Base-by-base conservation (phyloP, 2,113 vertebrate species). In the Crotalus tigris region DNA sequence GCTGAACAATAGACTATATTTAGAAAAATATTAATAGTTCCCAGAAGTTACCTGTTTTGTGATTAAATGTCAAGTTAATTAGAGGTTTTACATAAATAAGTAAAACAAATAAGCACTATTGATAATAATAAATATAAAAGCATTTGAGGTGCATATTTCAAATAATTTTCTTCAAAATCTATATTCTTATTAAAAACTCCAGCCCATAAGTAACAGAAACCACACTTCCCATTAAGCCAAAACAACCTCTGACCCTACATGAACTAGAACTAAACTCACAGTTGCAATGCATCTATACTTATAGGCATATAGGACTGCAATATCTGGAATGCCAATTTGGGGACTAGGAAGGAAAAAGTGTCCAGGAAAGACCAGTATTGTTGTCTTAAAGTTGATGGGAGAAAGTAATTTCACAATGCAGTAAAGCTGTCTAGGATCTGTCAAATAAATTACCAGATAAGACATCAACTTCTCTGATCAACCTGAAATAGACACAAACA, bases 381-480 rank as follows among this genome's bases (percentile, higher is more conserved):
- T 54, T 85, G 19, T 4, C 51, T 12, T 91, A 89, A 90, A 58
- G 24, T 46, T 86, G 81, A 55, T 44, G 44, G 29, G 85, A 59
- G 39, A 59, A 58, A 46, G 24, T 26, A 33, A 26, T 90, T 81
- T 29, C 53, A 89, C 69, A 88, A 46, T 88, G 75, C 85, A 88
- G 26, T 88, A 95, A 91, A 91, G 55, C 93, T 94, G 87, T 58
- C 19, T 55, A 93, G 88, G 91, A 95, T 94, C 61, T 89, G 90
- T 91, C 88, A 93, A 54, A 92, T 54, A 93, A 95, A 95, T 95
- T 95, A 92, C 93, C 94, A 95, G 94, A 96, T 89, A 93, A 90
- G 93, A 93, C 93, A 86, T 93, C 94, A 96, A 96, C 92, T 89
- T 92, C 93, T 95, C 92, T 85, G 94, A 94, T 93, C 88, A 95